A percentile compares a stretch with the other conserved stretches of the same genome.
Evolutionary conservation across 2,888 invertebrate species (phyloP).

Genomic region (Rugalucina vietnamica): DNA sequence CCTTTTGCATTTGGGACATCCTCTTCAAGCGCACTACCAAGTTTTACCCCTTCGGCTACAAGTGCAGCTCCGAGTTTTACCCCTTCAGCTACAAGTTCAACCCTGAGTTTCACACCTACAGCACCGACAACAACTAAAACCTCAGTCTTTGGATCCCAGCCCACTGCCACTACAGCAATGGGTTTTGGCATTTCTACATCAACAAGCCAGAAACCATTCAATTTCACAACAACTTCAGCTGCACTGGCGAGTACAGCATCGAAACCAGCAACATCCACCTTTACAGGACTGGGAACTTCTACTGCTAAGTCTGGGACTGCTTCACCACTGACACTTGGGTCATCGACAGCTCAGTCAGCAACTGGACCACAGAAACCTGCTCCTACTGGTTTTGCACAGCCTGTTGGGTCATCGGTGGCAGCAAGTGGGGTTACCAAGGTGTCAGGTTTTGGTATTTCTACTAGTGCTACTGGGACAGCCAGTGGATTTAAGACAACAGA

Average conservation of each 20-base stretch:
- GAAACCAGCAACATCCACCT: neutral
- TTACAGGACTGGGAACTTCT: neutral
- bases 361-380: neutral
- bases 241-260: neutral
- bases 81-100: neutral
- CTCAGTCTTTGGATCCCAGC: neutral
- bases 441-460: neutral
- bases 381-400: neutral
- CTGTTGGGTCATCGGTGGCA: neutral
- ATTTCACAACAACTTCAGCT: neutral
- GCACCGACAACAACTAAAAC: neutral
- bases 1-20: conserved; percentile 11
- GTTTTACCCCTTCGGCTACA: neutral
- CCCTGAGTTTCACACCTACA: neutral
- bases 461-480: neutral
- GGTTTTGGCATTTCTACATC: neutral
- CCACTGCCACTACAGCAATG: neutral
- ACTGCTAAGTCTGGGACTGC: neutral
- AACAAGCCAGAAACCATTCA: neutral
- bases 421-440: too few relatives aligned
- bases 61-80: neutral
- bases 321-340: neutral
- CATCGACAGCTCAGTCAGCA: neutral
- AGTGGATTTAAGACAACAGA: neutral
- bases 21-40: neutral